Evolutionary conservation across 1,140 invertebrate genomes (phyloP), one percentile per base, ranked within the genome.

Genomic region (Drosophila mayri): DNA sequence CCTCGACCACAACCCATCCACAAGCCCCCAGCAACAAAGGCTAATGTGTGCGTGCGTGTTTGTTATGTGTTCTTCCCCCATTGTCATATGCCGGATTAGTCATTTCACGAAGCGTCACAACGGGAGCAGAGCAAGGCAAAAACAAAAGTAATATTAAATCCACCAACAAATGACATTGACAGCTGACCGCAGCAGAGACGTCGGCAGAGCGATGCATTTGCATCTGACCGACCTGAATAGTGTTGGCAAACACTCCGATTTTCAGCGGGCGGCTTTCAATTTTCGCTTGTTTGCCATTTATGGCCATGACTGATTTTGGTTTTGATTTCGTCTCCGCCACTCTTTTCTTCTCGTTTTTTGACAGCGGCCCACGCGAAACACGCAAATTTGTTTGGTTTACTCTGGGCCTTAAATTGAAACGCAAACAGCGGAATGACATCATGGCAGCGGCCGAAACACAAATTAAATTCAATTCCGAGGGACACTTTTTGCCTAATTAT

Each of bases 31-130:
- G 25, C 25, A 25, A 25, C 25, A 25, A 25, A 25, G 25, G 49
- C 25, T 41, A 40, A 52, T 72, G 57, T 73, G 46, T 75, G 14
- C 41, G 59, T 64, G 59, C 16, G 28, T 82, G 75, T 78, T 78
- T 83, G 74, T 64, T 81, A 82, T 66, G 41, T 79, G 81, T 76
- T 76, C 52, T 63, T 65, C 43, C 49, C 44, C 63, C 81, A 85
- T 80, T 85, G 73, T 81, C 74, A 81, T 81, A 72, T 35, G 74
- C 64, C 61, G 58, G 65, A 81, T 85, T 86, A 85, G 77, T 85
- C 82, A 85, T 76, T 59, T 62, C 79, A 60, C 57, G 70, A 63
- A 44, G 52, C 75, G 41, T 63, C 64, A 65, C 28, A 41, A 50
- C 16, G 44, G 63, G 49, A 61, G 41, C 61, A 44, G 60, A 62